Base-by-base conservation (phyloP, 1,140 invertebrate species). In the Heliconius hewitsoni region DNA sequence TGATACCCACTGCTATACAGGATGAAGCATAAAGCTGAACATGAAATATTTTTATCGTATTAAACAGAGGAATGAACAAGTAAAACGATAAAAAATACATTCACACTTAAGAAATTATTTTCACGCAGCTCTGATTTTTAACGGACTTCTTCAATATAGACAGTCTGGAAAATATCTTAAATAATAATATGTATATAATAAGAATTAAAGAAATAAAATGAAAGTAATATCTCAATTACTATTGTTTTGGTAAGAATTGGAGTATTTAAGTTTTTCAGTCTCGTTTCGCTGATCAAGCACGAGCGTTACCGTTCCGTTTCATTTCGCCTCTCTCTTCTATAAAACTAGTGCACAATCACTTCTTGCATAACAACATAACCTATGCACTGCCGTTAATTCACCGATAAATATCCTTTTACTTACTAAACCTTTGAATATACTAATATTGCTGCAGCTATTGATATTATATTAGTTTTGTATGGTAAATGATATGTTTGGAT, bases 261-360 rank as follows among this genome's bases (percentile, higher is more conserved):
- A 27, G 60, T 66, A 37, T 71, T 71, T 71, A 11, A 39, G 71
- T 1, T 71, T 39, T 42, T 42, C 18, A 72, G 27, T 23, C 8
- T 30, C 23, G 60, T 66, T 66, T 60, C 55, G 60, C 60, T 66
- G 60, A 66, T 66, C 73, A 37, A 74, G 50, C 46, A 55, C 30
- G 13, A 76, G 13, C 42, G 74, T 34, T 76, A 50, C 16, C 60
- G 42, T 71, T 76, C 55, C 66, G 42, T 66, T 52, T 70, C 60
- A 70, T 37, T 27, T 39, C n/a, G 39, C 60, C 60, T 66, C 60
- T 66, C 57, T 70, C 39, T 60, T 76, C 39, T 70, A 70, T 46
- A 34, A 34, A 66, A 76, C 37, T 50, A 30, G 74, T 70, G 66
- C 30, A 76, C 74, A 77, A 30, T 77, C 70, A 72, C 76, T 71